Conservation (phyloP, 2,797 vertebrate species). For the Nasua narica region DNA sequence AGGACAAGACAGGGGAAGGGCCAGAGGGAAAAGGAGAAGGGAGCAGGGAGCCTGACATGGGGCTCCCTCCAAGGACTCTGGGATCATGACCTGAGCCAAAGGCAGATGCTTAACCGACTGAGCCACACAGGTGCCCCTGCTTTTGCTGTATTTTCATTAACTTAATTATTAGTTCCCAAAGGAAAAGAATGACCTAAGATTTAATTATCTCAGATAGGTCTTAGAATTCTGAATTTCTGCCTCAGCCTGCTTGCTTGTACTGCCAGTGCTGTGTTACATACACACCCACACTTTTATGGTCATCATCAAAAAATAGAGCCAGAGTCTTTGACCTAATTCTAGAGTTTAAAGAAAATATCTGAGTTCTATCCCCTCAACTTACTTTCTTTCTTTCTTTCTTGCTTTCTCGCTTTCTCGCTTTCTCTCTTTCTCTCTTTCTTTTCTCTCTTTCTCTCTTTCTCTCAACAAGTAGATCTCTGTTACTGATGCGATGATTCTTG, state of each 20-base stretch:
- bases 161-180: constrained; percentile 1
- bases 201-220: not conserved
- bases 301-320: not conserved
- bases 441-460: not conserved
- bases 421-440: too few species aligned
- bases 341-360: not conserved
- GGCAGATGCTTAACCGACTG: too few species aligned
- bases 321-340: not conserved
- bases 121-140: too few species aligned
- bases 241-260: not conserved
- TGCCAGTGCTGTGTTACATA: not conserved
- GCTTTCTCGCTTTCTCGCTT: too few species aligned
- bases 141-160: not conserved
- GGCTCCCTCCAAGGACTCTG: too few species aligned
- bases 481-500: not conserved
- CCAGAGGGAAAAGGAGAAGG: too few species aligned
- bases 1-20: too few species aligned
- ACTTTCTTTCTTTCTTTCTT: too few species aligned
- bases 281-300: not conserved
- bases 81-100: too few species aligned
- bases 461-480: not conserved
- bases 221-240: not conserved
- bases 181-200: not conserved
- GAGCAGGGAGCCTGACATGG: too few species aligned
- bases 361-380: too few species aligned